These are phyloP conservation scores for Panonychus citri DNA, from an alignment of 1,140 invertebrate species.

Conservation along the genomic window DNA sequence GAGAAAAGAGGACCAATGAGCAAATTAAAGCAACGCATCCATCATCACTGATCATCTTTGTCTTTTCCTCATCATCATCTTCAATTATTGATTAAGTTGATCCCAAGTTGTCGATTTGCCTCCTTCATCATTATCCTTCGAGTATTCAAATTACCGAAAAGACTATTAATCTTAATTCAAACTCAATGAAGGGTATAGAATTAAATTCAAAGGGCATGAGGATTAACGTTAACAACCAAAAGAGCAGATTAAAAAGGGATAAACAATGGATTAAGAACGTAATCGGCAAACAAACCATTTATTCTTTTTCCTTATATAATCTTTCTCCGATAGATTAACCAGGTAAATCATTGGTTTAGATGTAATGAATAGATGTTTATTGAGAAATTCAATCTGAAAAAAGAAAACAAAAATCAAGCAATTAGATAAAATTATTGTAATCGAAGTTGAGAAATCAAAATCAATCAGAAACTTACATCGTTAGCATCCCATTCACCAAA, in stretches of 20 bases:
- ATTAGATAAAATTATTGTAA: conserved; percentile 1
- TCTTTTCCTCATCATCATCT: not conserved
- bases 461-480: conserved; percentile 42
- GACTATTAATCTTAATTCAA: too few relatives aligned
- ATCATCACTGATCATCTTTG: too few relatives aligned
- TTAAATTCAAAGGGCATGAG: too few relatives aligned
- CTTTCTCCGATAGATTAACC: conserved; percentile 90
- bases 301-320: conserved; percentile 96
- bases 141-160: too few relatives aligned
- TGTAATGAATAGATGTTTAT: conserved; percentile 91
- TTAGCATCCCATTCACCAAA: conserved; percentile 76
- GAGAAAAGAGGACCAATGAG: not conserved
- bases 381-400: conserved; percentile 79
- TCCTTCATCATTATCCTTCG: too few relatives aligned
- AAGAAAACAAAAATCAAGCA: conserved; percentile 15
- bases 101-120: not conserved
- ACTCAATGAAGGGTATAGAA: too few relatives aligned
- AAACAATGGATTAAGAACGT: too few relatives aligned
- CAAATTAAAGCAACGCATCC: not conserved
- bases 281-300: conserved; percentile 54
- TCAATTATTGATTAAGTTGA: not conserved
- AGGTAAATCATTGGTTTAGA: conserved; percentile 94
- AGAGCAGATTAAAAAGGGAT: too few relatives aligned
- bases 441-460: not conserved
- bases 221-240: too few relatives aligned